phyloP scores from a whole-genome alignment of 1,140 invertebrate genomes.

The Luehdorfia chinensis region DNA sequence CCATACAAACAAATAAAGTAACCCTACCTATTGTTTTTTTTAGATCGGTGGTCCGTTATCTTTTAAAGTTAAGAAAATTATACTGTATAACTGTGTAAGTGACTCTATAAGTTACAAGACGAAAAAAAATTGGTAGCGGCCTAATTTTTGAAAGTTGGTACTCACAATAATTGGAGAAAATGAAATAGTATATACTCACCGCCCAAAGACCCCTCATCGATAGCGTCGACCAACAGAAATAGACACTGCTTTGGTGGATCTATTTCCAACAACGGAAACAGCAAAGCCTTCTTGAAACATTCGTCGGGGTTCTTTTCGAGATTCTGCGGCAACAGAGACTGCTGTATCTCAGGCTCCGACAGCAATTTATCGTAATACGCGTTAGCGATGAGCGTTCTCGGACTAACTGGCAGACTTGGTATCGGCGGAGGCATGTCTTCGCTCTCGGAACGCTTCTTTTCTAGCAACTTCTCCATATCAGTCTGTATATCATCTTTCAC shows the following conservation, averaged over 20 bases:
- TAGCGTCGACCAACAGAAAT: constrained; percentile 93
- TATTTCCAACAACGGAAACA: constrained; percentile 91
- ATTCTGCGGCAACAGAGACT: constrained; percentile 83
- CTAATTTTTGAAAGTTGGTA: too few species aligned
- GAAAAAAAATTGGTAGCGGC: too few species aligned
- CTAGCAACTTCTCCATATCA: constrained; percentile 36
- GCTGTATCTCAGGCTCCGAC: constrained; percentile 86
- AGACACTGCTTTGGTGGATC: constrained; percentile 90
- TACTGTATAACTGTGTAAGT: too few species aligned
- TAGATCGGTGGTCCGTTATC: too few species aligned
- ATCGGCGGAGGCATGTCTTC: constrained; percentile 76
- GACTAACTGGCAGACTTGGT: constrained; percentile 80
- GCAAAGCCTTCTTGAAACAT: constrained; percentile 91
- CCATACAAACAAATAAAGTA: too few species aligned
- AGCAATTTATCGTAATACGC: constrained; percentile 90
- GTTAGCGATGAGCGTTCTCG: constrained; percentile 82
- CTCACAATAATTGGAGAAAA: too few species aligned
- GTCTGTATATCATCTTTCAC: constrained; percentile 23
- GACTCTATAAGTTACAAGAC: too few species aligned
- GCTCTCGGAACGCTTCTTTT: constrained; percentile 36
- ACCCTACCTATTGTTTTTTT: too few species aligned
- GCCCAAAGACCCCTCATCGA: constrained; percentile 83
- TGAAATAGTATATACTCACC: too few species aligned
- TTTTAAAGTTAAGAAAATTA: too few species aligned
- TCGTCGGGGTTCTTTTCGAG: constrained; percentile 92